Base-by-base conservation (phyloP, 1,140 invertebrate species). In the Drosophila saltans region DNA sequence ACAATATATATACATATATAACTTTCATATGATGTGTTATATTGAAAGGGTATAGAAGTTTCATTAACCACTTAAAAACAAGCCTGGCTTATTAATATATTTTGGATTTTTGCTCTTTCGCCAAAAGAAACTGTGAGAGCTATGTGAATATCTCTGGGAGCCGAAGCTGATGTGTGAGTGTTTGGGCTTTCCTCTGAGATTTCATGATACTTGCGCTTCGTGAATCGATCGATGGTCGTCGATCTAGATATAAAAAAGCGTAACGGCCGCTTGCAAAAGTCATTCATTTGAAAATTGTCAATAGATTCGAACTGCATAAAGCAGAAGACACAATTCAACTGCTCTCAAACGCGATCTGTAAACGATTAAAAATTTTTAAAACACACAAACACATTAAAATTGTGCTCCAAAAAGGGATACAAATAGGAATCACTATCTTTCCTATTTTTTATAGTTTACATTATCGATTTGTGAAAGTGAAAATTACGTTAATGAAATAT, bases 401-500 rank as follows among this genome's bases (percentile, higher is more conserved):
- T 16, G 16, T 16, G 16, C 6, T 48, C n/a, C 11, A 21, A 70
- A 66, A 33, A 62, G 60, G n/a, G 16, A 48, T 21, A 16, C 7
- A 16, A 24, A 48, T 21, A 16, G 5, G 7, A 48, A 8, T 8
- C 45, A 21, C 16, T 2, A 40, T 24, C 5, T 24, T 41, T 2
- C 8, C 6, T 8, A 48, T 16, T 16, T 16, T 16, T 16, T 16
- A 16, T 16, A 0, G 16, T 16, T 16, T 16, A 16, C 16, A 36
- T 36, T 36, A 2, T 36, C 33, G 33, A 36, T 36, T 36, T 36
- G 48, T 66, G 59, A 48, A 57, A 28, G 24, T 58, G 16, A 75
- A 70, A 72, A 43, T 52, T 43, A 90, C 74, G 79, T 91, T 91
- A 91, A 91, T 92, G 91, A 91, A 92, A 92, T 92, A 92, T 66